Percentiles rank a stretch among this genome's conserved stretches.
These are phyloP conservation scores for Morus bassanus DNA, from an alignment of 2,797 vertebrate genomes.

Conservation along the genomic window DNA sequence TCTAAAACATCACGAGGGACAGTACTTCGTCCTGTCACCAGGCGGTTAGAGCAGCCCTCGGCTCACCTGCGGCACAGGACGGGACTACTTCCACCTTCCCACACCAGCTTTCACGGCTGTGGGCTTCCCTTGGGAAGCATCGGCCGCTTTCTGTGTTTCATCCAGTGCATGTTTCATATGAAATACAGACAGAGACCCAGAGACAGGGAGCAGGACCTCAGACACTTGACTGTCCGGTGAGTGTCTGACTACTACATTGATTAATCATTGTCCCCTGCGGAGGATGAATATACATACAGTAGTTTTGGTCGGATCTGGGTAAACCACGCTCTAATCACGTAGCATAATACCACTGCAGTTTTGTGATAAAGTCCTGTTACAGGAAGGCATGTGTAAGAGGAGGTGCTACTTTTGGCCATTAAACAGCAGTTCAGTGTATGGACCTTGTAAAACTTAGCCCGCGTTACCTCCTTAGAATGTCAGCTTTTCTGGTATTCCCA, in stretches of 20 bases:
- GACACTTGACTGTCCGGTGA: accelerated
- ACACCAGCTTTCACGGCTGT: background rate
- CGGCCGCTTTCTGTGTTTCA: background rate
- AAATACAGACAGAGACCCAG: background rate
- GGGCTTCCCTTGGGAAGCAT: background rate
- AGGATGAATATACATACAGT: background rate
- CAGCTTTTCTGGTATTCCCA: background rate
- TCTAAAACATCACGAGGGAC: accelerated
- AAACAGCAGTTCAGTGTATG: background rate
- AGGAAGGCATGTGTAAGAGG: background rate
- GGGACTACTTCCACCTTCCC: background rate
- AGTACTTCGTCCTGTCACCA: accelerated
- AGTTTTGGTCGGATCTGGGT: background rate
- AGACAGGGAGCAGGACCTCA: background rate
- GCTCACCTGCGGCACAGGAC: accelerated
- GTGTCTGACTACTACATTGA: background rate
- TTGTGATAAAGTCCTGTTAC: background rate
- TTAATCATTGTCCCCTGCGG: background rate
- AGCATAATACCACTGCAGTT: background rate
- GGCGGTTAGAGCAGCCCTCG: background rate
- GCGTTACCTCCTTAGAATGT: background rate
- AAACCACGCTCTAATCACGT: accelerated
- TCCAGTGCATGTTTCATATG: accelerated
- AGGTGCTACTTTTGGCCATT: background rate
- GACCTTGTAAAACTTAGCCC: background rate